Evolutionary conservation across 2,113 vertebrate species (phyloP).

Genomic region (Mohoua ochrocephala): DNA sequence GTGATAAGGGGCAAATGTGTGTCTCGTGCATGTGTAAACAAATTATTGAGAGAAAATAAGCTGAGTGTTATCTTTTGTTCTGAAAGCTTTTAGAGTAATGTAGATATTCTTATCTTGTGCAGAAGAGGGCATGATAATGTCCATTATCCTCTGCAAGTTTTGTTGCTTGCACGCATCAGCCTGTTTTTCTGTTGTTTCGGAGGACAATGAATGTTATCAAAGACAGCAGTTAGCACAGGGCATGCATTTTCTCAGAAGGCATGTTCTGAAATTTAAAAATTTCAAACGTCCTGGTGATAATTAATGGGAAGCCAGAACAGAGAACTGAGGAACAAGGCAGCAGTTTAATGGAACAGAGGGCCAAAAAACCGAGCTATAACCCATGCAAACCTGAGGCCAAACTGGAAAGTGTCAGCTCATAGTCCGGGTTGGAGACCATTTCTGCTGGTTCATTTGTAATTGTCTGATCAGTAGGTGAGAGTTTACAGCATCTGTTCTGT

Average conservation of each 20-base stretch:
- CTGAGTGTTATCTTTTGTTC: conserved; percentile 43
- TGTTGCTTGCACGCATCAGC: background rate
- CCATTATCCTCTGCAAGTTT: conserved; percentile 22
- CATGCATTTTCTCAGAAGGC: background rate
- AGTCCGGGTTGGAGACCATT: background rate
- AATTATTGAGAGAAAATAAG: conserved; percentile 31
- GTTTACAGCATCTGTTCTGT: background rate
- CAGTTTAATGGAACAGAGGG: background rate
- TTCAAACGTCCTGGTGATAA: background rate
- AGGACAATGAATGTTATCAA: background rate
- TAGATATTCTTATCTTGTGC: conserved; percentile 12
- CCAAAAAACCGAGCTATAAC: background rate
- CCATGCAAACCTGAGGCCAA: background rate
- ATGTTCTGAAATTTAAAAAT: background rate
- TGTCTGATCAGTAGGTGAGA: background rate
- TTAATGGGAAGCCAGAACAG: background rate
- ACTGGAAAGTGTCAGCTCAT: background rate
- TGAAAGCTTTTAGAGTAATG: conserved; percentile 48
- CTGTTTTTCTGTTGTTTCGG: background rate
- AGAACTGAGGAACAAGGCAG: background rate
- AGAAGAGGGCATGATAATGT: background rate
- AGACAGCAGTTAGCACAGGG: background rate
- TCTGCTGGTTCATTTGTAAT: background rate
- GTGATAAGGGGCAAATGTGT: background rate
- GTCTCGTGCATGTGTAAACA: background rate